Conservation (phyloP, 1,140 invertebrate genomes). For the Euglossa dilemma region DNA sequence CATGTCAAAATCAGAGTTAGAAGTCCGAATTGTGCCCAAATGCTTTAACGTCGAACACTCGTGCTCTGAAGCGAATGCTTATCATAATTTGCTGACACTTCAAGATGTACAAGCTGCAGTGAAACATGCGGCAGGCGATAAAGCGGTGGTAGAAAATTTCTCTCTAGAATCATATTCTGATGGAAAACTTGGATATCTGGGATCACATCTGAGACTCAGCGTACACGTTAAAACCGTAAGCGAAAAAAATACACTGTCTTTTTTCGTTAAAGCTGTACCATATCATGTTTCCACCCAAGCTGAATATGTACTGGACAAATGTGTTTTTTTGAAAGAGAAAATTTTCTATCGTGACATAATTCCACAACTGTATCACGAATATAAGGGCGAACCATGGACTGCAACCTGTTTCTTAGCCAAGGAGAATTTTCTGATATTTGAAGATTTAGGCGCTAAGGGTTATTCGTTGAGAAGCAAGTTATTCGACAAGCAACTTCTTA, state of each 20-base stretch:
- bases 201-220: slow-evolving; percentile 78
- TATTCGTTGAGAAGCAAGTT: slow-evolving; percentile 76
- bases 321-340: slow-evolving; percentile 82
- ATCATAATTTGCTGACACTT: slow-evolving; percentile 56
- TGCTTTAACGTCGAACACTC: neutral
- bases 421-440: slow-evolving; percentile 80
- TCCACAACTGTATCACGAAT: slow-evolving; percentile 73
- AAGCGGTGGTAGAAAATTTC: slow-evolving; percentile 63
- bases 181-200: slow-evolving; percentile 81
- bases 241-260: slow-evolving; percentile 62
- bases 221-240: slow-evolving; percentile 51
- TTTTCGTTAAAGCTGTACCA: slow-evolving; percentile 83
- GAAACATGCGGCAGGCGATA: slow-evolving; percentile 34
- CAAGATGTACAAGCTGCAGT: slow-evolving; percentile 70
- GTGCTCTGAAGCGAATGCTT: neutral
- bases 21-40: neutral
- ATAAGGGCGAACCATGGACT: slow-evolving; percentile 69
- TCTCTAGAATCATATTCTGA: slow-evolving; percentile 69
- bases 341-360: slow-evolving; percentile 79
- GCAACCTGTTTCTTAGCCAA: slow-evolving; percentile 80
- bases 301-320: slow-evolving; percentile 80
- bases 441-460: slow-evolving; percentile 78
- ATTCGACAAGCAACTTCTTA: slow-evolving; percentile 81
- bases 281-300: slow-evolving; percentile 73
- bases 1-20: slow-evolving; percentile 8